These are phyloP conservation scores for Eremophila alpestris DNA, from an alignment of 2,797 vertebrate species.

Conservation along the genomic window DNA sequence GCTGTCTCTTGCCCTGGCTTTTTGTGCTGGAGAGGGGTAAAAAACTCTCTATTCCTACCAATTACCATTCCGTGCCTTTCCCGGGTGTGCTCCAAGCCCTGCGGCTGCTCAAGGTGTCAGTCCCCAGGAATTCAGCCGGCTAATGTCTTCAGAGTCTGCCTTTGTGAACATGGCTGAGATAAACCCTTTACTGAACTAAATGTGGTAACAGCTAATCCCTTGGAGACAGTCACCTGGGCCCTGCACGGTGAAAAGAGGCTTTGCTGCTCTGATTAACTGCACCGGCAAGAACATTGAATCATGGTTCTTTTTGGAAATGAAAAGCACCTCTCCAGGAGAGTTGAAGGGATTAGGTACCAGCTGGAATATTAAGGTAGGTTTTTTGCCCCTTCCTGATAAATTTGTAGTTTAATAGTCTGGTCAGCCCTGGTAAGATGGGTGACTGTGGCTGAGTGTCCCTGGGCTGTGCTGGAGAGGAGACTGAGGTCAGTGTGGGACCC, in stretches of 20 bases:
- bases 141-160: background rate
- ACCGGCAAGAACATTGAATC: slow-evolving; percentile 10
- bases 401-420: background rate
- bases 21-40: background rate
- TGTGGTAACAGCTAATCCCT: slow-evolving; percentile 71
- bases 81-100: background rate
- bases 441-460: background rate
- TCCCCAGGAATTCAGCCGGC: background rate
- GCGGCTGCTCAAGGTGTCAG: background rate
- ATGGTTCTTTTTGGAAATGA: slow-evolving; percentile 17
- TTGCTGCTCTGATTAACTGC: slow-evolving; percentile 56
- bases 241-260: slow-evolving; percentile 56
- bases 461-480: background rate
- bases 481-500: fast-evolving
- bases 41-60: background rate
- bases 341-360: background rate
- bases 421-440: background rate
- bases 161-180: slow-evolving; percentile 43
- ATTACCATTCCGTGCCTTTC: background rate
- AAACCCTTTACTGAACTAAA: slow-evolving; percentile 75
- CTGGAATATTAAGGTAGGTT: slow-evolving; percentile 1
- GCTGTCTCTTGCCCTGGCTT: background rate
- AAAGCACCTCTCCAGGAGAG: background rate
- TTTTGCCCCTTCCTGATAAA: background rate
- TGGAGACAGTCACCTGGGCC: slow-evolving; percentile 65